phyloP scores from a whole-genome alignment of 1,140 invertebrate species.

The Aethina tumida region DNA sequence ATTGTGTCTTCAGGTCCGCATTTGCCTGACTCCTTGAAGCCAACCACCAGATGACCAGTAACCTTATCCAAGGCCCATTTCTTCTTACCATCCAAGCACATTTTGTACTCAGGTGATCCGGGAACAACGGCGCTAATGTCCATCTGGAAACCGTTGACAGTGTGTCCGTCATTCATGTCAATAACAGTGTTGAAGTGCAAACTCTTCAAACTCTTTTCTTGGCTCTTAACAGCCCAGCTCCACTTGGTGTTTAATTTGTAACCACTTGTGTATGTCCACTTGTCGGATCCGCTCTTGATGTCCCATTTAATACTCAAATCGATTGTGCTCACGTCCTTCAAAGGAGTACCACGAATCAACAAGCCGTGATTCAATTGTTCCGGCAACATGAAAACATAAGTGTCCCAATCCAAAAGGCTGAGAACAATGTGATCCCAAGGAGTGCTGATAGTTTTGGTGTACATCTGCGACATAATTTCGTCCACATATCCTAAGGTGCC shows the following conservation, averaged over 20 bases:
- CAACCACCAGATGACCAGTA: constrained; percentile 27
- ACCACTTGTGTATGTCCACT: constrained; percentile 8
- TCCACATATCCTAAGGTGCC: constrained; percentile 1
- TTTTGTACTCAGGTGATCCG: constrained; percentile 31
- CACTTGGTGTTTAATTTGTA: constrained; percentile 16
- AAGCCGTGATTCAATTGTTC: no score
- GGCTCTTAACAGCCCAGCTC: constrained; percentile 20
- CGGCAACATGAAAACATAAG: constrained; percentile 10
- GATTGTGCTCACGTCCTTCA: no score
- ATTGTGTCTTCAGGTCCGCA: constrained; percentile 17
- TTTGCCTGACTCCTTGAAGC: constrained; percentile 29
- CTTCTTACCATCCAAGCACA: constrained; percentile 33
- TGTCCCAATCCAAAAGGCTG: constrained; percentile 7
- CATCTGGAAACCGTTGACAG: constrained; percentile 26
- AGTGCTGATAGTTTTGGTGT: constrained; percentile 4
- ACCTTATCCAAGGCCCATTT: constrained; percentile 29
- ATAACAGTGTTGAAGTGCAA: constrained; percentile 33
- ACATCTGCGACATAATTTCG: background rate
- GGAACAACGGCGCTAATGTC: constrained; percentile 28
- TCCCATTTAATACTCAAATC: no score
- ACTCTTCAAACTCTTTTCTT: constrained; percentile 22
- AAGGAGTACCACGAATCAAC: no score
- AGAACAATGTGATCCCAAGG: constrained; percentile 6
- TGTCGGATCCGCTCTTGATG: constrained; percentile 10
- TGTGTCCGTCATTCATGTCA: constrained; percentile 26